phyloP scores from a whole-genome alignment of 2,888 invertebrate genomes.

The Phaonia tiefii region DNA sequence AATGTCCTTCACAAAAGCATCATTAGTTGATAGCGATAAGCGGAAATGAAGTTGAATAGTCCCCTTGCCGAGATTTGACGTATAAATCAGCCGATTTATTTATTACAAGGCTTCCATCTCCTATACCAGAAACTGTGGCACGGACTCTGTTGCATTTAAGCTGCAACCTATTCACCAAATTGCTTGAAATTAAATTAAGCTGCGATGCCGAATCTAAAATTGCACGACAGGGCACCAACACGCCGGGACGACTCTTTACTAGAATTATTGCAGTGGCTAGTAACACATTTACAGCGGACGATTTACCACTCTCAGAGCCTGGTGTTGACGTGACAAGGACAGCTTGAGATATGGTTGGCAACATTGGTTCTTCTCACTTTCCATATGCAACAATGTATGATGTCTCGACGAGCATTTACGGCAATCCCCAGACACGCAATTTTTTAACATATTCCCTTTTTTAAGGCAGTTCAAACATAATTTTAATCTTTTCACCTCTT shows the following conservation, averaged over 20 bases:
- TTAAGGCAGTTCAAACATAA: constrained; percentile 54
- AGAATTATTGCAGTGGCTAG: constrained; percentile 49
- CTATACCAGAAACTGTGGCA: constrained; percentile 41
- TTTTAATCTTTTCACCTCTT: constrained; percentile 41
- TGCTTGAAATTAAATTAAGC: constrained; percentile 23
- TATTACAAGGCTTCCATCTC: no score
- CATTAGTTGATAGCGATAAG: neutral
- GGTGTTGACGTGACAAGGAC: neutral
- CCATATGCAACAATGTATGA: constrained; percentile 39
- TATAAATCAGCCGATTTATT: neutral
- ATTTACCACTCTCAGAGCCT: no score
- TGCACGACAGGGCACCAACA: constrained; percentile 37
- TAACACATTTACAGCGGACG: constrained; percentile 18
- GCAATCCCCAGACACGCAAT: constrained; percentile 35
- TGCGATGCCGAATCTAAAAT: constrained; percentile 28
- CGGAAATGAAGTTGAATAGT: neutral
- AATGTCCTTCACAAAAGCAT: neutral
- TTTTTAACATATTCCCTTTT: constrained; percentile 45
- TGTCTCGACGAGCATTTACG: constrained; percentile 38
- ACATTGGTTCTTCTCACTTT: neutral
- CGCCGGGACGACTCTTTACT: constrained; percentile 58
- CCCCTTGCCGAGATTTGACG: neutral
- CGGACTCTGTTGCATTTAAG: constrained; percentile 16
- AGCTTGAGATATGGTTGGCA: neutral
- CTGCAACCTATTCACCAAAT: constrained; percentile 39